These are phyloP conservation scores for Brachystomella parvula DNA, from an alignment of 1,140 invertebrate genomes.

Conservation along the genomic window DNA sequence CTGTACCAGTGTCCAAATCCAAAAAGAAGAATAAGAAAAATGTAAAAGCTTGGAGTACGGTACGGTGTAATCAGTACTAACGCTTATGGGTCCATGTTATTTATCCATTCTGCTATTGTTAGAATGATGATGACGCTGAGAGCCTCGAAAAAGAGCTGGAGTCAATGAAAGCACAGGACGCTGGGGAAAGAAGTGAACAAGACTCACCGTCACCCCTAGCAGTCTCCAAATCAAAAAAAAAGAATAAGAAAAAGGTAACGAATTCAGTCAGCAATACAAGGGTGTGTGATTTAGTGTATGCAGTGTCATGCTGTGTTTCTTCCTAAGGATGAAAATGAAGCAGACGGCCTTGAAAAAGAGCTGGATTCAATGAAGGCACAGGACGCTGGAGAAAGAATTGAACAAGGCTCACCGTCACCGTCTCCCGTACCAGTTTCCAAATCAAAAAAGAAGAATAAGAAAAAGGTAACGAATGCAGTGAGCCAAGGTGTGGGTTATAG, in stretches of 20 bases:
- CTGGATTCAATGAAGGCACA: conserved; percentile 1
- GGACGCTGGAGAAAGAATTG: neutral
- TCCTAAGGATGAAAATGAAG: neutral
- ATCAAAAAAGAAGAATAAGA: neutral
- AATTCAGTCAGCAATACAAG: neutral
- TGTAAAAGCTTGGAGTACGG: too few species aligned
- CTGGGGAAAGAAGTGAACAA: conserved; percentile 4
- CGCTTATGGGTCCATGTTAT: too few species aligned
- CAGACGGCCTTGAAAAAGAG: neutral
- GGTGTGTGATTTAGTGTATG: neutral
- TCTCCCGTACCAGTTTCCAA: neutral
- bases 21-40: conserved; percentile 12
- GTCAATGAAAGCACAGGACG: conserved; percentile 6
- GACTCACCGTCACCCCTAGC: neutral
- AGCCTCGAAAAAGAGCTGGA: neutral
- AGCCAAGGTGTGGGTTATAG: neutral
- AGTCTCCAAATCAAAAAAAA: neutral
- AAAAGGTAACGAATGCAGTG: neutral
- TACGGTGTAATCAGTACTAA: too few species aligned
- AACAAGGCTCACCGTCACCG: neutral
- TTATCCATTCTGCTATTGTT: too few species aligned
- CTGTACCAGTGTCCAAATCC: neutral
- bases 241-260: neutral
- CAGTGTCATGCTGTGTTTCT: too few species aligned
- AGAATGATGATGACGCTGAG: neutral